phyloP scores from a whole-genome alignment of 2,797 vertebrate genomes.

The Echeneis naucrates region DNA sequence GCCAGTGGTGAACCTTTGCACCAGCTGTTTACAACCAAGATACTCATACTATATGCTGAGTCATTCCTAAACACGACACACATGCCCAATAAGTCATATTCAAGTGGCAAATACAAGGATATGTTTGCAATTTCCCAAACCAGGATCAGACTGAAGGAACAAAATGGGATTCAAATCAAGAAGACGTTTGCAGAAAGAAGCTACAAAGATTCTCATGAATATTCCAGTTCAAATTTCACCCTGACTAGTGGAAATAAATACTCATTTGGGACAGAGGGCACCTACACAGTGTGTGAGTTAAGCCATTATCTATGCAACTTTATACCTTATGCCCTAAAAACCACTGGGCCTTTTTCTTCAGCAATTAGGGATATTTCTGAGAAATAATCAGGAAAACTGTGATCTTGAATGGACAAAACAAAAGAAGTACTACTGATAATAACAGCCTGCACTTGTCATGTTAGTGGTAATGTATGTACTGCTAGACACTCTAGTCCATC shows the following conservation, averaged over 20 bases:
- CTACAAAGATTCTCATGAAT: not conserved
- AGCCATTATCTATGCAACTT: not conserved
- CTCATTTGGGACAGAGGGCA: not conserved
- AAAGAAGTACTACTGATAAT: no score
- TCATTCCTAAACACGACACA: constrained; percentile 34
- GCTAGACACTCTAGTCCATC: not conserved
- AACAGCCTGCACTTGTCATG: not conserved
- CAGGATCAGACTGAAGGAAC: not conserved
- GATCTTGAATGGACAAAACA: no score
- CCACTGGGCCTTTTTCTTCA: not conserved
- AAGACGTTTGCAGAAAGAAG: not conserved
- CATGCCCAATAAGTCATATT: not conserved
- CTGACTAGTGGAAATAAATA: constrained; percentile 2
- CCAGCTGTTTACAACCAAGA: constrained; percentile 58
- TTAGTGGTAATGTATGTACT: not conserved
- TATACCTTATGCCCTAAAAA: not conserved
- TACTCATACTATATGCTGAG: constrained; percentile 23
- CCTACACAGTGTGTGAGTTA: not conserved
- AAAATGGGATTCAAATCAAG: not conserved
- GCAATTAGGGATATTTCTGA: no score
- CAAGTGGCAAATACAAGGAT: not conserved
- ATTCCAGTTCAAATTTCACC: not conserved
- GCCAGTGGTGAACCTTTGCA: constrained; percentile 58
- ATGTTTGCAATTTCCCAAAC: not conserved
- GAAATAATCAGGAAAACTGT: no score